phyloP scores from a whole-genome alignment of 2,888 invertebrate genomes.

The Tenthredo notha region DNA sequence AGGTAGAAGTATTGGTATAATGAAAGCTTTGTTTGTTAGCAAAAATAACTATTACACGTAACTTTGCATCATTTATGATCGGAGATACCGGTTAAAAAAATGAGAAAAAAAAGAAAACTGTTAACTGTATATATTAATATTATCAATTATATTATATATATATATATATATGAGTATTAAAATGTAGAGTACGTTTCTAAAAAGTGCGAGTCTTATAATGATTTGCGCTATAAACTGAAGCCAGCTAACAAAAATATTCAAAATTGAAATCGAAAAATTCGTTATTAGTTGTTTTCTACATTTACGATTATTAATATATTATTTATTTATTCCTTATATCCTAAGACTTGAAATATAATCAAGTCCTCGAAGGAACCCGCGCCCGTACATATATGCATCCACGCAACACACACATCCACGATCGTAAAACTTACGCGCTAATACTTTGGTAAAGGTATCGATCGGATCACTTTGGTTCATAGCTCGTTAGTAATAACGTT shows the following conservation, averaged over 20 bases:
- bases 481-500: constrained; percentile 56
- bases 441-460: constrained; percentile 72
- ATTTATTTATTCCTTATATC: not conserved
- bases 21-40: constrained; percentile 43
- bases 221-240: not conserved
- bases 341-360: not conserved
- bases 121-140: not conserved
- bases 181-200: not conserved
- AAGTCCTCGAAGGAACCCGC: constrained; percentile 37
- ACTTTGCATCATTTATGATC: not conserved
- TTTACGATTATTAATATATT: constrained; percentile 1
- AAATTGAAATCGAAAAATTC: constrained; percentile 26
- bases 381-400: constrained; percentile 18
- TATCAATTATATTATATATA: constrained; percentile 8
- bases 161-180: constrained; percentile 3
- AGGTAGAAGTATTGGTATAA: not conserved
- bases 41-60: constrained; percentile 32
- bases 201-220: not conserved
- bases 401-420: constrained; percentile 31
- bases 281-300: not conserved
- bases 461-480: constrained; percentile 63
- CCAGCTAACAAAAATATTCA: constrained; percentile 3
- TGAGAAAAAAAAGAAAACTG: not conserved
- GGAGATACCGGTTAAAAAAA: not conserved
- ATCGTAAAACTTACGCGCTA: constrained; percentile 69